Evolutionary conservation across 2,113 vertebrate genomes (phyloP), one percentile per base, ranked within the genome.

Genomic region (Carollia perspicillata): DNA sequence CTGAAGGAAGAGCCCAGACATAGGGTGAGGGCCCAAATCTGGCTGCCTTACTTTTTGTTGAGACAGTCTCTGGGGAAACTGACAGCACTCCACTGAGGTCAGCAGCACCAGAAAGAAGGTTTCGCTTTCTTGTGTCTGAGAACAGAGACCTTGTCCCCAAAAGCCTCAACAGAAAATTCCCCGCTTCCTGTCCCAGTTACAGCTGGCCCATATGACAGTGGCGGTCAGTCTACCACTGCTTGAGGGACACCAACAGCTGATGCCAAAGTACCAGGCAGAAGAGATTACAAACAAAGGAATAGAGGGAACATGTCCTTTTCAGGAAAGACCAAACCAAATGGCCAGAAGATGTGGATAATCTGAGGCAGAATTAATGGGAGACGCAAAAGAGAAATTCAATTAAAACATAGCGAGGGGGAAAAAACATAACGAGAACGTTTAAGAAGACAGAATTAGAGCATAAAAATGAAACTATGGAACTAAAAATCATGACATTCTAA

Each of bases 401-500:
- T 68, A 75, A 79, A 84, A 47, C 53, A 60, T 47, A 92, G 94
- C 33, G 94, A 78, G 60, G 18, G 63, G 9, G 12, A 1, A n/a
- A 16, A 47, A 63, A 81, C 69, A 40, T 58, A 91, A 86, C 79
- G 79, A 89, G 55, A 79, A 81, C n/a, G 47, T 94, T 80, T n/a
- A 80, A 93, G 84, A 78, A 72, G 30, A 79, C 13, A 77, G 55
- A 89, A 83, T 74, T 81, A 63, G 90, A 95, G 37, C 55, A 72
- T 75, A 66, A 85, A 84, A 92, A 93, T 79, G 66, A 96, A 96
- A 95, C 81, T 84, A 77, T n/a, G 58, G 47, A 60, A 72, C 42
- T 53, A 79, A 95, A 91, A 80, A 60, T 35, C 81, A 60, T 60
- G 60, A 44, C 84, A 75, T 80, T 79, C 89, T 47, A 88, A 94